Conservation (phyloP, 2,888 invertebrate species). For the Ochlodes sylvanus region DNA sequence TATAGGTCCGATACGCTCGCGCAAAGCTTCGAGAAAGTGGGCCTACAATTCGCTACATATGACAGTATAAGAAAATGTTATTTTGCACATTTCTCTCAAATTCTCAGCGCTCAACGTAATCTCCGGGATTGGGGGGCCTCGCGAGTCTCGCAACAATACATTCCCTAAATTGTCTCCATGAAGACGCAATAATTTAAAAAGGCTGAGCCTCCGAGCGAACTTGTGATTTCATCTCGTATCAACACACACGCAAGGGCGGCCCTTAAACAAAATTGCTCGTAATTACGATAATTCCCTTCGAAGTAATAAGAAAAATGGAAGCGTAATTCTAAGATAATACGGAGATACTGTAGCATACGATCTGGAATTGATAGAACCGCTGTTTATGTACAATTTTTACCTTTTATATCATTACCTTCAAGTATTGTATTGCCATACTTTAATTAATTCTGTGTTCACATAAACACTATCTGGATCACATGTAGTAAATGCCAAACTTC, state of each 20-base stretch:
- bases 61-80: conserved; percentile 62
- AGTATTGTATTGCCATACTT: too few relatives aligned
- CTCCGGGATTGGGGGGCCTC: conserved; percentile 59
- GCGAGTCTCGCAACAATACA: conserved; percentile 57
- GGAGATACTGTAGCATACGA: background rate
- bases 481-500: conserved; percentile 8
- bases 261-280: conserved; percentile 29
- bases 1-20: conserved; percentile 35
- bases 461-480: background rate
- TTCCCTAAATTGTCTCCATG: conserved; percentile 75
- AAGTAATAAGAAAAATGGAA: conserved; percentile 9
- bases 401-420: too few relatives aligned
- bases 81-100: conserved; percentile 63
- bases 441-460: too few relatives aligned
- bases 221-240: conserved; percentile 41
- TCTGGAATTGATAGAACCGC: too few relatives aligned
- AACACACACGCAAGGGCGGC: conserved; percentile 19
- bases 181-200: conserved; percentile 76
- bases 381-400: too few relatives aligned
- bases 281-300: conserved; percentile 18
- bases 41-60: conserved; percentile 45
- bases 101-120: conserved; percentile 62
- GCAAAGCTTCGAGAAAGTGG: conserved; percentile 27
- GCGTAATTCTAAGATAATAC: background rate
- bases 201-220: conserved; percentile 43